Evolutionary conservation across 2,113 vertebrate genomes (phyloP), one percentile per base, ranked within the genome.

Genomic region (Anthoscopus minutus): DNA sequence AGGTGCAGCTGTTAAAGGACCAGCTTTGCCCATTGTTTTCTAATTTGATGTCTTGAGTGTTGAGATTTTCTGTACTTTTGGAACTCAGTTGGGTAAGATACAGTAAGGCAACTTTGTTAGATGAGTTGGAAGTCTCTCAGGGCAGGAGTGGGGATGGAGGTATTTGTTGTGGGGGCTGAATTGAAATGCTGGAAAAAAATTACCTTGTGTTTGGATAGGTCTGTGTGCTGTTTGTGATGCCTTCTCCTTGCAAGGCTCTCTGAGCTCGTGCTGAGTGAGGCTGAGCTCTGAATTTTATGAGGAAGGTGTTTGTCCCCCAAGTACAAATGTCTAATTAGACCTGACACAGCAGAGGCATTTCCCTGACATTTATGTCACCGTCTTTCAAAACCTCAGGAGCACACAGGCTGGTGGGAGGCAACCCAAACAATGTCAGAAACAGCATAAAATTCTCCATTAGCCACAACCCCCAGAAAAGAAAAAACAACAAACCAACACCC

Each of bases 401-500:
- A 35, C 24, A 40, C 57, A 81, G 94, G 95, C 96, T 96, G 94
- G 97, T 97, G 97, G 97, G 97, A 98, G 97, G 97, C 91, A 96
- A 97, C 95, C 96, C 97, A 97, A 97, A 97, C 97, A 97, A 94
- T 97, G 97, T 97, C 97, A 98, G 97, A 96, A 96, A 94, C 97
- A 97, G 97, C 97, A 98, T 98, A 98, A 98, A 98, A 97, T 91
- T 93, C 95, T 97, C 96, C 96, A 95, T 98, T 98, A 97, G 96
- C 95, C 96, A 91, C 81, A 83, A 97, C 92, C 97, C 96, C 96
- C 62, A 35, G 97, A 97, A 98, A 96, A 87, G 89, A 81, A 85
- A 84, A 80, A 81, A 79, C 78, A 94, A 80, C 81, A 79, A 88
- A 81, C 83, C 65, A 62, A 18, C 86, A 82, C 79, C 83, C 92